Base-by-base conservation (phyloP, 2,797 vertebrate species). In the Dryobates pubescens region DNA sequence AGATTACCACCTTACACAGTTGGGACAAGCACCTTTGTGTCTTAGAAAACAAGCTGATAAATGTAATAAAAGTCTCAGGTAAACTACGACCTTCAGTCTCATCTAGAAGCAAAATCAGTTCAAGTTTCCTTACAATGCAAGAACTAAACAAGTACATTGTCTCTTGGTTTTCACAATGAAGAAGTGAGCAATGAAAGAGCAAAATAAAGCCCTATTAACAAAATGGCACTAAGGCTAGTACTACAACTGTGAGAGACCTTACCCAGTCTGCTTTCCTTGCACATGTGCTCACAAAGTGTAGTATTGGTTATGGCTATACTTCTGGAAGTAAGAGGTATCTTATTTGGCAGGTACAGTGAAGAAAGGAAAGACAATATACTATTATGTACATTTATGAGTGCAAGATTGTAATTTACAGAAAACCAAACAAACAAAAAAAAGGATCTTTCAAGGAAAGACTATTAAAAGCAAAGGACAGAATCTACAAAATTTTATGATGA, bases 101-200 rank as follows among this genome's bases (percentile, higher is more conserved):
- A 6, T 41, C 72, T 81, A 70, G 70, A 90, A 90, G 61, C 2
- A 83, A 83, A 89, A 86, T 58, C 53, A 73, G 34, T 64, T 89
- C n/a, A 11, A 11, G 16, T 45, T 96, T 81, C 70, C 84, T 70
- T 57, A 54, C 59, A 92, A 71, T 20, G 63, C 47, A 82, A 72
- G 34, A 91, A 85, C 68, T 63, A 64, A 79, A 62, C 9, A 36
- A 65, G 12, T 29, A 64, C 27, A 73, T 88, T 84, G 43, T 29
- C 54, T 62, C 30, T 70, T 72, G 36, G 30, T 90, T 79, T 84
- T 62, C 71, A 58, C 26, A 76, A 29, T 1, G 17, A 90, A 75
- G 32, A 77, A 30, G 14, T 5, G 14, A 73, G 64, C 13, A 67
- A 80, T 30, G 53, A 63, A 68, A 81, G 17, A 8, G 29, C 2